Percentiles rank a stretch among this genome's conserved stretches.
Conservation (phyloP, 2,797 vertebrate genomes). For the Epinephelus malabaricus region DNA sequence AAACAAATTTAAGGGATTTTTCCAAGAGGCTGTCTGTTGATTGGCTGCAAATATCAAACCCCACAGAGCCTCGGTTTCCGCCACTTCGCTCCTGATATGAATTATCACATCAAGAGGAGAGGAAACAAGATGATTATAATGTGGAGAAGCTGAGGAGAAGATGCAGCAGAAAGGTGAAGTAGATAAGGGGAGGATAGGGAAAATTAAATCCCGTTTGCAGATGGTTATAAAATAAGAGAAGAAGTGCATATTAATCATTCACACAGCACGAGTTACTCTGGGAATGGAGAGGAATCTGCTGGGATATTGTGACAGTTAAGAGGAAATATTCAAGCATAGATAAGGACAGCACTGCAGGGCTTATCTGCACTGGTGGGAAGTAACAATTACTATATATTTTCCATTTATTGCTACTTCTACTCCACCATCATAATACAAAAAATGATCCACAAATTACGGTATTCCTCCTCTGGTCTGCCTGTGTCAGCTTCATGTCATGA, state of each 20-base stretch:
- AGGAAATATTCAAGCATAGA: too few species aligned
- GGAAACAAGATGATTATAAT: slow-evolving; percentile 25
- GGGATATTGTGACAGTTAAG: neutral
- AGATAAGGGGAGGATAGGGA: neutral
- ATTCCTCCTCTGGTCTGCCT: too few species aligned
- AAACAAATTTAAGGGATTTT: slow-evolving; percentile 26
- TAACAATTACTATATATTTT: neutral
- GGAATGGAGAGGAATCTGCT: neutral
- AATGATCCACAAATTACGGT: too few species aligned
- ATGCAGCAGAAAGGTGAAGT: slow-evolving; percentile 7
- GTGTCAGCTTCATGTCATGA: too few species aligned
- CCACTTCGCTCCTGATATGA: slow-evolving; percentile 21
- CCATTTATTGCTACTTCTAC: too few species aligned
- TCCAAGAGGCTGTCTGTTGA: slow-evolving; percentile 17
- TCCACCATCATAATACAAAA: too few species aligned
- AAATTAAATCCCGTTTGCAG: neutral
- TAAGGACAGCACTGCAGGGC: too few species aligned
- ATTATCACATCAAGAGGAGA: slow-evolving; percentile 33
- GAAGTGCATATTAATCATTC: neutral
- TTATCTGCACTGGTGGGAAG: neutral
- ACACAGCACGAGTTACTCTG: neutral
- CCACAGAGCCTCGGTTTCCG: neutral
- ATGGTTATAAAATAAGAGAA: neutral
- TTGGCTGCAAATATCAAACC: slow-evolving; percentile 13
- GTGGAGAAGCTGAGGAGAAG: slow-evolving; percentile 9